Conservation (phyloP, 2,888 invertebrate genomes). For the Ophioninae sp. region DNA sequence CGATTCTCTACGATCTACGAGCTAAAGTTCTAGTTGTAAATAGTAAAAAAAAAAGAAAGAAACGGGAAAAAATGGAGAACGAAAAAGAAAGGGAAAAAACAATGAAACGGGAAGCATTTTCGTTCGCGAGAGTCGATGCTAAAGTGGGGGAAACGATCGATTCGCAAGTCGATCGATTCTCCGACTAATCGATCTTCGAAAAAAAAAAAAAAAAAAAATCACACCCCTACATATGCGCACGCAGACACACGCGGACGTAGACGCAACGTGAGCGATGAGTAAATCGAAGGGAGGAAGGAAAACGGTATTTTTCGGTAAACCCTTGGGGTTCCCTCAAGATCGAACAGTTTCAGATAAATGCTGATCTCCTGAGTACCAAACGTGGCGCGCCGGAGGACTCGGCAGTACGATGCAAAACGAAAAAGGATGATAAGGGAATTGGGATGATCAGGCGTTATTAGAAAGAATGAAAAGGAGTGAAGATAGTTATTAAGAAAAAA, state of each 20-base stretch:
- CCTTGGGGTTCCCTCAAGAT: conserved; percentile 33
- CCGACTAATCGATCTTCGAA: conserved; percentile 11
- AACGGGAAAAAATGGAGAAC: conserved; percentile 26
- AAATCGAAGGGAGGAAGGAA: neutral
- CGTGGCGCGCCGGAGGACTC: neutral
- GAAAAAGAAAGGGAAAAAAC: conserved; percentile 54
- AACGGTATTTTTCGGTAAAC: conserved; percentile 11
- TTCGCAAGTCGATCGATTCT: conserved; percentile 37
- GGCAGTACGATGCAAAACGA: conserved; percentile 23
- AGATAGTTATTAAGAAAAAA: conserved; percentile 11
- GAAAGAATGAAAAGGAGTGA: neutral
- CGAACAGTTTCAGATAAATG: conserved; percentile 14
- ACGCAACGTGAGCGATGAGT: neutral
- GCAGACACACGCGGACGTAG: neutral
- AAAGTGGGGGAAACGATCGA: conserved; percentile 52
- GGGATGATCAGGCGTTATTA: too few relatives aligned
- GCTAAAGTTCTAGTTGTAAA: conserved; percentile 64
- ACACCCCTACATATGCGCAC: neutral
- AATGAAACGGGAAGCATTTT: conserved; percentile 54
- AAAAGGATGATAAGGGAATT: neutral
- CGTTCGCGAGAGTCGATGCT: conserved; percentile 16
- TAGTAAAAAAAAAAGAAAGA: conserved; percentile 47
- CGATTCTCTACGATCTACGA: conserved; percentile 67
- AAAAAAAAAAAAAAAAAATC: neutral
- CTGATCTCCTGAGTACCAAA: conserved; percentile 13